Evolutionary conservation across 2,888 invertebrate genomes (phyloP).

Genomic region (Xestia xanthographa): DNA sequence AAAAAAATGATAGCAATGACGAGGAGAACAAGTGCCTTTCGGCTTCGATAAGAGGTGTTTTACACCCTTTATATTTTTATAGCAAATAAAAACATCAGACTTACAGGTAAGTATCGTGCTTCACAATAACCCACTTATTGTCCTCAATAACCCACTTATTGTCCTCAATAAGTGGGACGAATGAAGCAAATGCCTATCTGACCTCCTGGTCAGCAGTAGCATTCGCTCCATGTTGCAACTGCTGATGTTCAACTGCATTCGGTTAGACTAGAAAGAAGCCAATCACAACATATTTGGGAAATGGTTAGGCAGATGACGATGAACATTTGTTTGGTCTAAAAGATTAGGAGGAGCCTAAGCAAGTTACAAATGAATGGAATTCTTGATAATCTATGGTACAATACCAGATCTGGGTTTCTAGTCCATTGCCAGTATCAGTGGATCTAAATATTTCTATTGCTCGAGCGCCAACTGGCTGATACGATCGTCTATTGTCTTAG

Average conservation of each 20-base stretch:
- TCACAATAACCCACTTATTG: too few species aligned
- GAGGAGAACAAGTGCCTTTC: too few species aligned
- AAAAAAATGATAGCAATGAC: too few species aligned
- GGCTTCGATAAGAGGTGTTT: too few species aligned
- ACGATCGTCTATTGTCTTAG: constrained; percentile 59
- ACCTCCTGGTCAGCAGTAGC: background rate
- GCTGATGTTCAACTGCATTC: background rate
- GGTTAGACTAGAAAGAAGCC: background rate
- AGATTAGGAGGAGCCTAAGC: constrained; percentile 3
- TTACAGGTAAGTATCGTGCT: too few species aligned
- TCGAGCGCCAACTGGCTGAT: constrained; percentile 48
- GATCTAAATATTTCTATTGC: constrained; percentile 62
- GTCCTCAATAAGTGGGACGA: too few species aligned
- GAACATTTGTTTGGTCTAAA: too few species aligned
- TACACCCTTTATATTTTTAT: too few species aligned
- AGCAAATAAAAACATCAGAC: too few species aligned
- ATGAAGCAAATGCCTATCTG: too few species aligned
- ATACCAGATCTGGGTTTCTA: constrained; percentile 43
- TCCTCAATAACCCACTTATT: too few species aligned
- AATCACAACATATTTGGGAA: background rate
- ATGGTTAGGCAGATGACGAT: background rate
- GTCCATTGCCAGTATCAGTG: constrained; percentile 46
- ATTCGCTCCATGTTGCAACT: background rate
- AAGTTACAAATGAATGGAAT: constrained; percentile 13
- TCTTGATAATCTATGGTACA: background rate